Percentiles rank a stretch among this genome's conserved stretches.
phyloP scores from a whole-genome alignment of 2,113 vertebrate genomes.

The Crotalus tigris region DNA sequence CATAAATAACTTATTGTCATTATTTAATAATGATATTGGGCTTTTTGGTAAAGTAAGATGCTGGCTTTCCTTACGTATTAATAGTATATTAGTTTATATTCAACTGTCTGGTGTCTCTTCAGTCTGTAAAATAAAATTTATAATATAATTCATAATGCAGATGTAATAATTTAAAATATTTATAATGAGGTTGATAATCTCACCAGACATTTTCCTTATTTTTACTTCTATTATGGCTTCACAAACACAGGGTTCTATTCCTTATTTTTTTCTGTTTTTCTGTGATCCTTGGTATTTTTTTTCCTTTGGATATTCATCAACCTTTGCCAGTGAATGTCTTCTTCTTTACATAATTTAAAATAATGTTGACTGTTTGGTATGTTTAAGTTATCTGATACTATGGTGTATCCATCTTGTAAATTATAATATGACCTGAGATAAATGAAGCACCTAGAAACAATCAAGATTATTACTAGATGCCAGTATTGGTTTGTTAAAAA shows the following conservation, averaged over 20 bases:
- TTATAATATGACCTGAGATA: background rate
- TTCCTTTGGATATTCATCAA: background rate
- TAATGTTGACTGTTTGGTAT: background rate
- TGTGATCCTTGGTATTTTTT: background rate
- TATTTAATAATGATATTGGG: background rate
- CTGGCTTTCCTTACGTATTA: background rate
- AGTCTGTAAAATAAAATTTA: background rate
- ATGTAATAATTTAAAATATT: background rate
- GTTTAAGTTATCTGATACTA: background rate
- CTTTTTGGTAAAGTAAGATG: background rate
- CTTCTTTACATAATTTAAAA: background rate
- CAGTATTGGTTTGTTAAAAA: background rate
- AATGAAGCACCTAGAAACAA: background rate
- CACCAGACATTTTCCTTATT: background rate
- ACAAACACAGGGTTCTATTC: background rate
- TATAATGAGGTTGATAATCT: background rate
- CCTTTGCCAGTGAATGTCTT: background rate
- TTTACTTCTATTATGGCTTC: background rate
- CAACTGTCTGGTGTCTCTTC: background rate
- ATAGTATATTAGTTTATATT: background rate
- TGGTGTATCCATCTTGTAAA: background rate
- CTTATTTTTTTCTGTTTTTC: background rate
- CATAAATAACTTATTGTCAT: background rate
- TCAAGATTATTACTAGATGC: too few species aligned
- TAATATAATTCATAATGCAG: background rate